These are phyloP conservation scores for Hippasteria phrygiana DNA, from an alignment of 53 echinoderm and acorn worm genomes.

Conservation along the genomic window DNA sequence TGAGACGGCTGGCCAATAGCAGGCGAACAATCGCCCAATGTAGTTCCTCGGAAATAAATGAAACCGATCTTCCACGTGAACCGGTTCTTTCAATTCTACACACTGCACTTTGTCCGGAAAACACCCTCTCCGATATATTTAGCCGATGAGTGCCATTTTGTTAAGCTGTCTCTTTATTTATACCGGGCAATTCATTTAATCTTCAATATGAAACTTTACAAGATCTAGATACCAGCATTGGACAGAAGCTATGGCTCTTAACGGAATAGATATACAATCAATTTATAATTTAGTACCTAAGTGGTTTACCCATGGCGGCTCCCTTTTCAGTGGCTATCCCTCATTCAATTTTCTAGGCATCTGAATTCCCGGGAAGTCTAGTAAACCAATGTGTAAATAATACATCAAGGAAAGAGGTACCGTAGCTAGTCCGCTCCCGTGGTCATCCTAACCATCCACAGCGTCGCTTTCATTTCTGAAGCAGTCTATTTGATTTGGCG, in stretches of 20 bases:
- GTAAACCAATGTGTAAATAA: not conserved
- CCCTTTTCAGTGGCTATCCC: not conserved
- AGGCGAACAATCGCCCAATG: not conserved
- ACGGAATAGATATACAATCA: not conserved
- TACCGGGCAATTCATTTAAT: too few species aligned
- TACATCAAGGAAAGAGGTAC: not conserved
- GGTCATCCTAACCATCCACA: not conserved
- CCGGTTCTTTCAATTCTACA: not conserved
- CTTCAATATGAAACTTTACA: too few species aligned
- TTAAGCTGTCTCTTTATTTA: not conserved
- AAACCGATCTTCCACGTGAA: slow-evolving; percentile 31
- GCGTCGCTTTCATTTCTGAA: not conserved
- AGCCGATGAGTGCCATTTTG: not conserved
- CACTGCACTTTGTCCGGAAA: slow-evolving; percentile 8
- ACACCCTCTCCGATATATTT: slow-evolving; percentile 20
- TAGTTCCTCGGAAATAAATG: slow-evolving; percentile 28
- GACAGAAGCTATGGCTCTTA: not conserved
- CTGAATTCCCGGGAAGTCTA: not conserved
- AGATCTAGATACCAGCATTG: too few species aligned
- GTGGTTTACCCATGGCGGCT: not conserved
- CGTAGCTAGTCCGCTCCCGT: not conserved
- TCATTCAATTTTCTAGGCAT: not conserved
- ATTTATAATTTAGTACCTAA: not conserved
- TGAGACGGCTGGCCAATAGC: not conserved
- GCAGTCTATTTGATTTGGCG: not conserved